Conservation (phyloP, 2,888 invertebrate species). For the Chorisops tibialis region DNA sequence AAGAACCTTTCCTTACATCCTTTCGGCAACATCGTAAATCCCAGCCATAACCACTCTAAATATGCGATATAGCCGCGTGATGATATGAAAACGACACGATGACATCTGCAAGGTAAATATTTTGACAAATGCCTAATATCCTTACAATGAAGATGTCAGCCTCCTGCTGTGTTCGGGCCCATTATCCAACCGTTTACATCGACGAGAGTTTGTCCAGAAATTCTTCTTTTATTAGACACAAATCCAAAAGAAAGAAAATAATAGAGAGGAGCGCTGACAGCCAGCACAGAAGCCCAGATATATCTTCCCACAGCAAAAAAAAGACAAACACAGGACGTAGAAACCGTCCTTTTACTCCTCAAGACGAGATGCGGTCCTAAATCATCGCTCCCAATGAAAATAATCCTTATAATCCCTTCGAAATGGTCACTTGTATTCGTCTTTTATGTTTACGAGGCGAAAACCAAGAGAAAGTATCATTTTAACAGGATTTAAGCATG, state of each 20-base stretch:
- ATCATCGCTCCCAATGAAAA: not conserved
- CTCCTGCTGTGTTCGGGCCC: constrained; percentile 31
- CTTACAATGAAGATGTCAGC: constrained; percentile 37
- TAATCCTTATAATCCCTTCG: constrained; percentile 21
- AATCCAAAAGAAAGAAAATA: not conserved
- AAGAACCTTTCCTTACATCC: no score
- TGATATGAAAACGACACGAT: constrained; percentile 27
- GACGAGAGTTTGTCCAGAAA: constrained; percentile 13
- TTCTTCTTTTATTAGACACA: not conserved
- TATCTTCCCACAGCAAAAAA: constrained; percentile 10
- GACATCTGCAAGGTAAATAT: constrained; percentile 39
- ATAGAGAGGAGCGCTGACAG: not conserved
- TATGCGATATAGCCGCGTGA: not conserved
- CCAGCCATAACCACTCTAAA: no score
- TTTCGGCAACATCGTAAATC: no score
- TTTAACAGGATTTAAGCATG: constrained; percentile 29
- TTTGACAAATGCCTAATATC: constrained; percentile 40
- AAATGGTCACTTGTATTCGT: constrained; percentile 1
- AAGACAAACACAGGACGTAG: not conserved
- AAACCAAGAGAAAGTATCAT: constrained; percentile 27
- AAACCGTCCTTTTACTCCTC: not conserved
- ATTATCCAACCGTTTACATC: constrained; percentile 10
- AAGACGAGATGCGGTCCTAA: not conserved
- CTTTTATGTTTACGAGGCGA: not conserved
- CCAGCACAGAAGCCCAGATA: not conserved